These are phyloP conservation scores for Oryzias sinensis DNA, from an alignment of 2,797 vertebrate genomes.

Conservation along the genomic window DNA sequence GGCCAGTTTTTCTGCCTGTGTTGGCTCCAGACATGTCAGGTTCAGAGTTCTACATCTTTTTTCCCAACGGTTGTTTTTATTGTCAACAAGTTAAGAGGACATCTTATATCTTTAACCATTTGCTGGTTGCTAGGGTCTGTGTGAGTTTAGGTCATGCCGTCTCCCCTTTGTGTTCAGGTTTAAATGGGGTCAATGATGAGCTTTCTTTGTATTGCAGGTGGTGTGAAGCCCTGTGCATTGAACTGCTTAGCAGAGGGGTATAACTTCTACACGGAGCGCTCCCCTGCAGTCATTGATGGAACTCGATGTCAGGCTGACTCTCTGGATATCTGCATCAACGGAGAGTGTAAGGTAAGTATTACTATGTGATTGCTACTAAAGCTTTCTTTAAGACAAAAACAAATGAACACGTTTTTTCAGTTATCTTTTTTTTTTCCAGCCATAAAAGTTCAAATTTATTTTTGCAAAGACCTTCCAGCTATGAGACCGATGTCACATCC, in stretches of 20 bases:
- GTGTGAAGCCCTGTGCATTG: conserved; percentile 95
- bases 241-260: conserved; percentile 99
- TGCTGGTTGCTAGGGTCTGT: neutral
- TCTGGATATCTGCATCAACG: conserved; percentile 98
- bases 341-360: conserved; percentile 93
- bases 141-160: conserved; percentile 10
- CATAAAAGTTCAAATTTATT: too few relatives aligned
- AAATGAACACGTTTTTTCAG: too few relatives aligned
- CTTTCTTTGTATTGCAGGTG: conserved; percentile 80
- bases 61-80: conserved; percentile 30
- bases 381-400: neutral
- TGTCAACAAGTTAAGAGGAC: conserved; percentile 36
- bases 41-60: conserved; percentile 35
- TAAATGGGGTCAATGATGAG: conserved; percentile 23
- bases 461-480: too few relatives aligned
- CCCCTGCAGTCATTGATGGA: conserved; percentile 94
- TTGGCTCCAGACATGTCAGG: conserved; percentile 53
- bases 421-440: too few relatives aligned
- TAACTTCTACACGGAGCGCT: conserved; percentile 98
- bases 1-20: conserved; percentile 53
- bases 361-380: neutral
- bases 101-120: conserved; percentile 22
- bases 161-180: conserved; percentile 16
- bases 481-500: too few relatives aligned
- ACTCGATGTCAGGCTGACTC: conserved; percentile 95